phyloP scores from a whole-genome alignment of 2,888 invertebrate genomes.

The Invenusta paracnida region DNA sequence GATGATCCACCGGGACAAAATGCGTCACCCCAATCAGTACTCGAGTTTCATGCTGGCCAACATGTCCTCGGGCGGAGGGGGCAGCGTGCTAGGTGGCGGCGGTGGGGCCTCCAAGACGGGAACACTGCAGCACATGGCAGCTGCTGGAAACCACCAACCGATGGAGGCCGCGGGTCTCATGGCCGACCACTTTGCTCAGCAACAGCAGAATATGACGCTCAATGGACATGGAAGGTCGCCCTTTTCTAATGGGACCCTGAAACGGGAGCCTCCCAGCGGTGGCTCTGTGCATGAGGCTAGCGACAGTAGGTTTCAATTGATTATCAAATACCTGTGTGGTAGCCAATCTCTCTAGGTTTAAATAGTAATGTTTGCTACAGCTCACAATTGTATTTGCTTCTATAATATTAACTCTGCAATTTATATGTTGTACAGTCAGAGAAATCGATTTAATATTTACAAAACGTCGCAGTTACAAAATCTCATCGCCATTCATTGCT shows the following conservation, averaged over 20 bases:
- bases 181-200: neutral
- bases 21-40: neutral
- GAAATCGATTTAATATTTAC: no score
- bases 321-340: neutral
- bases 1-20: slow-evolving; percentile 6
- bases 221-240: neutral
- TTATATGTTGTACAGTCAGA: no score
- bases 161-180: slow-evolving; percentile 23
- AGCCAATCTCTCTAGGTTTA: no score
- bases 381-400: no score
- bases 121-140: slow-evolving; percentile 20
- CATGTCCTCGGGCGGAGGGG: neutral
- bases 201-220: no score
- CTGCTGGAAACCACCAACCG: neutral
- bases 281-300: slow-evolving; percentile 30
- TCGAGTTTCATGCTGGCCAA: slow-evolving; percentile 31
- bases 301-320: neutral
- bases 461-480: no score
- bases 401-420: no score
- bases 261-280: slow-evolving; percentile 36
- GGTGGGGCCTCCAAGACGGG: slow-evolving; percentile 14
- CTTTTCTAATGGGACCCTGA: neutral
- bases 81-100: no score
- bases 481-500: no score
- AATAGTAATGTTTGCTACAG: no score